Percentiles rank a stretch among this genome's conserved stretches.
These are phyloP conservation scores for Junco hyemalis DNA, from an alignment of 2,113 vertebrate species.

Conservation along the genomic window DNA sequence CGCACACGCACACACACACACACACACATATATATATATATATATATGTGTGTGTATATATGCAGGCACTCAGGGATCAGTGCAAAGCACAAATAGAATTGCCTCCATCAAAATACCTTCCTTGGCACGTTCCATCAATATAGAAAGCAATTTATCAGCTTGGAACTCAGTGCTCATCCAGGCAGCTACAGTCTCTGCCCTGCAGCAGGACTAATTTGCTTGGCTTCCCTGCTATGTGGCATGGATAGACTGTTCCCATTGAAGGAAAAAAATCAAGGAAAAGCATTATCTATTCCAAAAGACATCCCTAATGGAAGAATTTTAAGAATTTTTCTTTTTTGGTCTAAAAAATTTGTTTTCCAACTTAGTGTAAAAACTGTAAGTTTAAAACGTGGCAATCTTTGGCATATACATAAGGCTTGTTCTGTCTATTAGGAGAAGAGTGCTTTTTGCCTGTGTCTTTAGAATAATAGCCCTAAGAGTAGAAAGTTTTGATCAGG, in stretches of 20 bases:
- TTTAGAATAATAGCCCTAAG: not conserved
- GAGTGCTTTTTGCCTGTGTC: not conserved
- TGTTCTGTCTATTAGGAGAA: not conserved
- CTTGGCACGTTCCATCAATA: not conserved
- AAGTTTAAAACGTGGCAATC: not conserved
- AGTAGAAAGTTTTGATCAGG: not conserved
- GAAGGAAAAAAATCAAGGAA: not conserved
- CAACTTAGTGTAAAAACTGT: not conserved
- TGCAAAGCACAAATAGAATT: not conserved
- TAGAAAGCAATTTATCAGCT: not conserved
- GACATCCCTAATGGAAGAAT: not conserved
- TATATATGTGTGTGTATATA: too few species aligned
- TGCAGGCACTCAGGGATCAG: not conserved
- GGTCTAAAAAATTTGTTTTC: not conserved
- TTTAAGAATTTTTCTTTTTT: not conserved
- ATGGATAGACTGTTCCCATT: not conserved
- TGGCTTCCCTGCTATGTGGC: not conserved
- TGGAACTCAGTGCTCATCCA: not conserved
- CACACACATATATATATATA: too few species aligned
- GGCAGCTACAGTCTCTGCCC: not conserved
- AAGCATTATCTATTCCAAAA: not conserved
- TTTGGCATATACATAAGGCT: not conserved
- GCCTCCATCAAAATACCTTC: not conserved
- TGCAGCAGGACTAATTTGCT: not conserved
- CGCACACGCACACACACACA: rapidly evolving